Evolutionary conservation across 2,888 invertebrate genomes (phyloP), one percentile per base, ranked within the genome.

Genomic region (Mallateleia sp.): DNA sequence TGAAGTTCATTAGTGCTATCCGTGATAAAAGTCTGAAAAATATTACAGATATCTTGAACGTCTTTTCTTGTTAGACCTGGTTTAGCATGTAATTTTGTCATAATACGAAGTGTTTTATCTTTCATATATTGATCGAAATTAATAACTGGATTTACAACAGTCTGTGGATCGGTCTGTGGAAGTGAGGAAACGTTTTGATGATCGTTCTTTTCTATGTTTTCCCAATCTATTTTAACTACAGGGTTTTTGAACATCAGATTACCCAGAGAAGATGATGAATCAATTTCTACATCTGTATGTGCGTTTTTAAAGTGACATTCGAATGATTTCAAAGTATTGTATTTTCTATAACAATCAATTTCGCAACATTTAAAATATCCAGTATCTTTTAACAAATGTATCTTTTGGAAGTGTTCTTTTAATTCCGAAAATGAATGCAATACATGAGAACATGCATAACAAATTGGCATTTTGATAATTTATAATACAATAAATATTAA

Each of bases 281-380:
- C 9, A 52, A 25, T n/a, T n/a, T n/a, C n/a, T n/a, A n/a, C n/a
- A n/a, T n/a, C n/a, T n/a, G n/a, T n/a, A n/a, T n/a, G n/a, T n/a
- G n/a, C n/a, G n/a, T n/a, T n/a, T 9, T 22, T 20, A 25, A n/a
- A 74, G 34, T 74, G 62, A 14, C 24, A 14, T 20, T 50, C 6
- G 1, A 75, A 75, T n/a, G 75, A 75, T 32, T 50, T 75, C 1
- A 72, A 7, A 20, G 18, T 20, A 38, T 74, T 74, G 32, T 32
- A 74, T 20, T 60, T 74, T 42, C 74, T 32, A 32, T 11, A 74
- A 25, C 71, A 71, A 25, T 56, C 11, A 7, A 2, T 8, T 28
- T 71, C 56, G 24, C n/a, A 56, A 28, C 71, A 71, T 58, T 71
- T 25, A 15, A 34, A 71, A 58, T 34, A 18, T 9, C n/a, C 28